Evolutionary conservation across 2,113 vertebrate genomes (phyloP), one percentile per base, ranked within the genome.

Genomic region (Corydoras sp.): DNA sequence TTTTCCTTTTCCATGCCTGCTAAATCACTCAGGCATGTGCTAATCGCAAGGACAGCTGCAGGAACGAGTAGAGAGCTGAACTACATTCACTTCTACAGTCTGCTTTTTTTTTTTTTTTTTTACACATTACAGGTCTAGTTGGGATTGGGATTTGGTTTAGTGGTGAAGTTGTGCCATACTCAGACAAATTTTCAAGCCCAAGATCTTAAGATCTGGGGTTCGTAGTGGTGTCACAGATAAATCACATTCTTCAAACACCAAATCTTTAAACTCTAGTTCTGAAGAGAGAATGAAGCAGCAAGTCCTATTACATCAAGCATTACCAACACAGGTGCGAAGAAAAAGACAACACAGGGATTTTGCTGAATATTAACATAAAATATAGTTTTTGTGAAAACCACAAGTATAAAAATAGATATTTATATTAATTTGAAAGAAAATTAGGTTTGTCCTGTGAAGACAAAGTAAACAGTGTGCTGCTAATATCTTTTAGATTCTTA

Each of bases 41-140:
- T 83, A 84, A 85, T 86, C 83, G 82, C 80, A 50, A 69, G 81
- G 72, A 83, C 84, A 82, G 82, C 83, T 85, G 82, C 79, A 78
- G 71, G 18, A 18, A 24, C 62, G 18, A 67, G 78, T 8, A 11
- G 29, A 3, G 18, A 5, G 35, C 54, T 53, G 43, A 13, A 29
- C 11, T 49, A 24, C 35, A 62, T 29, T 69, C 13, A 7, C 18
- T 58, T 56, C 58, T 53, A 50, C 7, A 50, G 43, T 53, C 43
- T 9, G 48, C 11, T 54, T 62, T 54, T 24, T 14, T 61, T 12
- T 14, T 61, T 12, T 61, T 31, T 1, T 43, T 43, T 43, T 43
- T 43, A 8, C 71, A 60, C 43, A 73, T 15, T 58, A 62, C 66
- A 58, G 18, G n/a, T 54, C 12, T n/a, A 5, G 7, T 43, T 43